These are phyloP conservation scores for Martes martes DNA, from an alignment of 2,113 vertebrate species.

Conservation along the genomic window DNA sequence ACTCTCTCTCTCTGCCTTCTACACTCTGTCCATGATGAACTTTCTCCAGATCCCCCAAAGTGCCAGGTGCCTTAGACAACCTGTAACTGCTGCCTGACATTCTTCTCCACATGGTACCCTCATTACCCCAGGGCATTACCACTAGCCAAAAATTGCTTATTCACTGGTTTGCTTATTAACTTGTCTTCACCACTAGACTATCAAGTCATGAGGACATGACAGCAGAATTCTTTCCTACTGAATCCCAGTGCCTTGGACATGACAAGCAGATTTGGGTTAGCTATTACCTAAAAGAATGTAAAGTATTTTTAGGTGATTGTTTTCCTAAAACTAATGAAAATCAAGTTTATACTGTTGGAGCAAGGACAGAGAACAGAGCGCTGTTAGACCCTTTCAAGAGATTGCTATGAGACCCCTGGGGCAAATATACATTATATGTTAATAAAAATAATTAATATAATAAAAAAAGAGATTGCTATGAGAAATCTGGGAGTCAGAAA, in stretches of 20 bases:
- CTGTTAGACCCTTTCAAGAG: not conserved
- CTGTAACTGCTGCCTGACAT: not conserved
- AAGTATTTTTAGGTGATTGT: not conserved
- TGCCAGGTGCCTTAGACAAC: not conserved
- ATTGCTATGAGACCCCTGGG: not conserved
- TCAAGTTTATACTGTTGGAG: not conserved
- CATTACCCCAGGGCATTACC: not conserved
- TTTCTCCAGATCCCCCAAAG: not conserved
- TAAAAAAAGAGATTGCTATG: not conserved
- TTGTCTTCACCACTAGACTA: not conserved
- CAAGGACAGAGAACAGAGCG: not conserved
- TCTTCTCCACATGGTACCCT: fast-evolving
- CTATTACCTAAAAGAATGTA: not conserved
- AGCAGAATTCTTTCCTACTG: no score
- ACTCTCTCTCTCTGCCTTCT: no score
- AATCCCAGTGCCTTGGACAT: not conserved
- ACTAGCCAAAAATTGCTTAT: not conserved
- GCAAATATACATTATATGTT: no score
- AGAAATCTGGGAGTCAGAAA: not conserved
- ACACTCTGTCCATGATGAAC: not conserved
- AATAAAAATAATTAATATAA: no score
- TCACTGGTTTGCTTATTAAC: not conserved
- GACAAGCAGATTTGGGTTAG: not conserved
- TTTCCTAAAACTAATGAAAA: not conserved
- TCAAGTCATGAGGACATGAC: not conserved